Evolutionary conservation across 2,797 vertebrate genomes (phyloP).

Genomic region (Sarcophilus harrisii): DNA sequence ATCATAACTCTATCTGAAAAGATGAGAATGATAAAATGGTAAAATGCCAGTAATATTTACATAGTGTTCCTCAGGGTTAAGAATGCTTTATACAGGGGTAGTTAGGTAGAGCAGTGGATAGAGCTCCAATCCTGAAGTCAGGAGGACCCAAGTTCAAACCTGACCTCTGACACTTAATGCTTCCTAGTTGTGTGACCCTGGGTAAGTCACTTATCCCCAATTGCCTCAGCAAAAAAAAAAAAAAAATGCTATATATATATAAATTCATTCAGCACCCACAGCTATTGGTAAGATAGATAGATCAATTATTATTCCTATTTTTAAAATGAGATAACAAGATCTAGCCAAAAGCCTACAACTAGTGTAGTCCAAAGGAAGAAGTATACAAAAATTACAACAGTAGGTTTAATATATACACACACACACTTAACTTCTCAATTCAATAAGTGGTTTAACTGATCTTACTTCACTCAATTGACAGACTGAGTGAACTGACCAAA

Average conservation of each 20-base stretch:
- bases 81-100: background rate
- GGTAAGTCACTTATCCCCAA: too few relatives aligned
- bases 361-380: conserved; percentile 10
- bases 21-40: background rate
- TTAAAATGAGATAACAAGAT: background rate
- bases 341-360: background rate
- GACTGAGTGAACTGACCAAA: background rate
- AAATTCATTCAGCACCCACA: background rate
- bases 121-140: too few relatives aligned
- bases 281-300: background rate
- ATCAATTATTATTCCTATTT: background rate
- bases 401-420: background rate
- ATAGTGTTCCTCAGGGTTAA: background rate
- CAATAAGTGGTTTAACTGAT: background rate
- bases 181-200: too few relatives aligned
- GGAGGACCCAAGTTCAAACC: too few relatives aligned
- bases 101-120: too few relatives aligned
- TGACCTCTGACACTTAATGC: too few relatives aligned
- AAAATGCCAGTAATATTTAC: background rate
- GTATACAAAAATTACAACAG: background rate
- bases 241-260: too few relatives aligned
- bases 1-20: background rate
- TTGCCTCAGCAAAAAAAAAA: background rate
- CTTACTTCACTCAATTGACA: background rate
- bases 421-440: background rate